Evolutionary conservation across 2,113 vertebrate genomes (phyloP), one percentile per base, ranked within the genome.

Genomic region (Pholis gunnellus): DNA sequence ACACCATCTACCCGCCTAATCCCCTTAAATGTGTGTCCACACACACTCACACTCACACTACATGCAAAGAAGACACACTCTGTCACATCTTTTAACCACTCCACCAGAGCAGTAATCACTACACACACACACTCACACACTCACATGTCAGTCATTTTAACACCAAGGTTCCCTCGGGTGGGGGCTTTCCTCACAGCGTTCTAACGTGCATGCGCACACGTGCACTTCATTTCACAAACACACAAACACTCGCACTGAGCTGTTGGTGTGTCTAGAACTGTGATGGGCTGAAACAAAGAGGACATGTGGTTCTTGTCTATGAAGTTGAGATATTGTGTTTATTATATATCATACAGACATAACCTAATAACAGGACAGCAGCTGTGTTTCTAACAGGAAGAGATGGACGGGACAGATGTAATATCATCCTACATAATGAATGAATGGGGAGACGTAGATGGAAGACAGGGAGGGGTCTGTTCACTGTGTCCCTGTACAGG

Each of bases 141-240:
- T 48, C 56, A 88, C 70, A 82, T 87, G 84, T 76, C 92, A 83
- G 72, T 84, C 80, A 85, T 87, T 75, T 80, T 76, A 79, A 65
- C 84, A 85, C 75, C 67, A 63, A 42, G 50, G 73, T 72, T n/a
- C 15, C 72, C 25, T 9, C 1, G 20, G 69, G 57, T 22, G n/a
- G 11, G 15, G 50, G 40, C 1, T 66, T 68, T 56, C 27, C 52
- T 46, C 36, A 70, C 25, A 57, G 11, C 15, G 13, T 48, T 69
- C 15, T 64, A 17, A 68, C 31, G 29, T 44, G 18, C 50, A 67
- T 1, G 18, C 15, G 2, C 38, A 54, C 46, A 46, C 10, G 42
- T 14, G 25, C 72, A 75, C 46, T 15, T 70, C n/a, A 60, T 59
- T 27, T 50, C 50, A 54, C 20, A 66, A 61, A 65, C 9, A 72